Evolutionary conservation across 2,797 vertebrate species (phyloP).

Genomic region (Holocentrus rufus): DNA sequence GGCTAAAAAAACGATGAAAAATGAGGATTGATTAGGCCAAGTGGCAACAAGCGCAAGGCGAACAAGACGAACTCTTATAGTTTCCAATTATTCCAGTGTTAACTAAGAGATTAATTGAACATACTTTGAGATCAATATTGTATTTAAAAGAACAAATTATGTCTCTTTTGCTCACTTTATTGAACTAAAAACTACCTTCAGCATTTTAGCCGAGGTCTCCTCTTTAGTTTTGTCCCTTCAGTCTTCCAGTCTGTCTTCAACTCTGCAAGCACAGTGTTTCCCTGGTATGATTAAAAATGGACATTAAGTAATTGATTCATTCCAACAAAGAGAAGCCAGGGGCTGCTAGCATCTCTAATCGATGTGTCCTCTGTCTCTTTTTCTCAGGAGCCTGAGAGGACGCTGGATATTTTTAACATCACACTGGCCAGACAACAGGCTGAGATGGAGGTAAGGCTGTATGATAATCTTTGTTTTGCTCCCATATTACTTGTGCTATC

Average conservation of each 20-base stretch:
- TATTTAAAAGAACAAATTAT: slow-evolving; percentile 12
- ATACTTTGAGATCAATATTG: slow-evolving; percentile 19
- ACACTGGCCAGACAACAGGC: slow-evolving; percentile 95
- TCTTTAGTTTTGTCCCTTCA: neutral
- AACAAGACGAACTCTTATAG: neutral
- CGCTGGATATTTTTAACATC: slow-evolving; percentile 97
- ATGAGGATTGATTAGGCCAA: neutral
- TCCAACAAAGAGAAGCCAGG: neutral
- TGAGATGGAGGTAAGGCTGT: slow-evolving; percentile 92
- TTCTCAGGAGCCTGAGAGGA: slow-evolving; percentile 88
- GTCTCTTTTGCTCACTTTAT: slow-evolving; percentile 1
- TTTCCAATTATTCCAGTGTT: neutral
- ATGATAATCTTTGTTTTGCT: neutral
- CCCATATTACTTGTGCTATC: neutral
- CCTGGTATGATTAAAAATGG: slow-evolving; percentile 31
- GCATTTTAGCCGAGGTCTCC: slow-evolving; percentile 5
- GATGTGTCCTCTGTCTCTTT: slow-evolving; percentile 33
- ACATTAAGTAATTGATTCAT: slow-evolving; percentile 35
- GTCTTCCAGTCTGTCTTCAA: slow-evolving; percentile 12
- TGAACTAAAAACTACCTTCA: slow-evolving; percentile 6
- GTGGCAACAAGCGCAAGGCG: too few relatives aligned
- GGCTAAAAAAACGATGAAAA: neutral
- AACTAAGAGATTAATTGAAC: slow-evolving; percentile 5
- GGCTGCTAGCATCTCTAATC: slow-evolving; percentile 46
- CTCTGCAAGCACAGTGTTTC: slow-evolving; percentile 20